phyloP scores from a whole-genome alignment of 2,797 vertebrate species.

The Linurgus olivaceus region DNA sequence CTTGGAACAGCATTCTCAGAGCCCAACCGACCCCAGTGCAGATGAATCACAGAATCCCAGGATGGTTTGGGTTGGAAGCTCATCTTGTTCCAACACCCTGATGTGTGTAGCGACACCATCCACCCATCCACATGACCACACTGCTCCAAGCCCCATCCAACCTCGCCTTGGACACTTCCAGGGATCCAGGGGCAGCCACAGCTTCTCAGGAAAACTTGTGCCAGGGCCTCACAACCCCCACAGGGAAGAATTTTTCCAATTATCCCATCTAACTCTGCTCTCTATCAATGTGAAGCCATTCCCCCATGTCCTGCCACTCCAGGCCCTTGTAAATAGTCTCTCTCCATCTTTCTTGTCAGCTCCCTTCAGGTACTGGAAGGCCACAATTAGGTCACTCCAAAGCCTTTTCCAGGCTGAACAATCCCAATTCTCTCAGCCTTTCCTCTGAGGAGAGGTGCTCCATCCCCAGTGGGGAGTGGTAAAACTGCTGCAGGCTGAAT shows the following conservation, averaged over 20 bases:
- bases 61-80: neutral
- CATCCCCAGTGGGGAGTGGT: neutral
- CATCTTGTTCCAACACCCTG: neutral
- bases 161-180: neutral
- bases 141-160: fast-evolving
- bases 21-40: fast-evolving
- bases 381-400: neutral
- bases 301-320: neutral
- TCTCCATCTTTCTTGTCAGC: neutral
- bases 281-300: neutral
- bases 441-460: neutral
- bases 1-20: neutral
- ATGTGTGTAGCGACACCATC: neutral
- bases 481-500: neutral
- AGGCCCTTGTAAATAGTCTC: neutral
- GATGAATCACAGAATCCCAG: neutral
- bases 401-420: neutral
- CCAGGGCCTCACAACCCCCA: neutral
- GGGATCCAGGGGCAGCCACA: neutral
- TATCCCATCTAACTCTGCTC: neutral
- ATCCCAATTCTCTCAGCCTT: neutral
- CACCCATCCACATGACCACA: fast-evolving
- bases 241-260: neutral
- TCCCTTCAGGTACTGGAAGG: neutral
- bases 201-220: neutral